phyloP scores from a whole-genome alignment of 1,140 invertebrate species.

The Steinernema khuongi region DNA sequence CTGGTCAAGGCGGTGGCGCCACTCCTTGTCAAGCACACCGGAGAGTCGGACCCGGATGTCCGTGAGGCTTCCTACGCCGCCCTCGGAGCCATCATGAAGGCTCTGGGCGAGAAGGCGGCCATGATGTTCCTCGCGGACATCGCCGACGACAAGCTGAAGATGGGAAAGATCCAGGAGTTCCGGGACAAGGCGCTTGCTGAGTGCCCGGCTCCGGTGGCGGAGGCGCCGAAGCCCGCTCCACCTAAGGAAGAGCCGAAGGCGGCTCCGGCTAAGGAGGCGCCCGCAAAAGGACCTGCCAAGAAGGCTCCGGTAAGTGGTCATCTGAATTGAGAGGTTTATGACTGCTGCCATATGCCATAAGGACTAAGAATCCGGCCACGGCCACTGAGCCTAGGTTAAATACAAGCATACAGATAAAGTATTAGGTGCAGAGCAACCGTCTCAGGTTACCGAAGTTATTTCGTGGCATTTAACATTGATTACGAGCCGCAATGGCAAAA shows the following conservation, averaged over 20 bases:
- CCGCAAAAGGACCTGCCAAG: too few relatives aligned
- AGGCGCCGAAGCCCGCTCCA: too few relatives aligned
- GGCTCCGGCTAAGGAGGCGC: neutral
- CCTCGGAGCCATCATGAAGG: constrained; percentile 84
- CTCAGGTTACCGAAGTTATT: too few relatives aligned
- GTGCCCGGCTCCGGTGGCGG: constrained; percentile 60
- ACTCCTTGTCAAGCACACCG: constrained; percentile 69
- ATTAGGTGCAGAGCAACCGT: too few relatives aligned
- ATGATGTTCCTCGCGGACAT: constrained; percentile 78
- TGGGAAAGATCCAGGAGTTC: constrained; percentile 89
- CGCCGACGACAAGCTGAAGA: constrained; percentile 73
- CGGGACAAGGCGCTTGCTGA: constrained; percentile 82
- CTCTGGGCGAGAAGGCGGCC: constrained; percentile 84
- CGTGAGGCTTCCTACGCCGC: constrained; percentile 68
- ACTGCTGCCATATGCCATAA: too few relatives aligned
- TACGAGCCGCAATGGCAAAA: too few relatives aligned
- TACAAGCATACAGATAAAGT: too few relatives aligned
- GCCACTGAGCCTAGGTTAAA: too few relatives aligned
- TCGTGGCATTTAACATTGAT: too few relatives aligned
- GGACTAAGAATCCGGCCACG: too few relatives aligned
- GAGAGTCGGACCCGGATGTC: constrained; percentile 58
- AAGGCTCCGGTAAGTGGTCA: too few relatives aligned
- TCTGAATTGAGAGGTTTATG: too few relatives aligned
- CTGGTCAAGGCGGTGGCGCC: constrained; percentile 76
- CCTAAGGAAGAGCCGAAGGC: constrained; percentile 55